Evolutionary conservation across 2,113 vertebrate genomes (phyloP).

Genomic region (Empidonax traillii): DNA sequence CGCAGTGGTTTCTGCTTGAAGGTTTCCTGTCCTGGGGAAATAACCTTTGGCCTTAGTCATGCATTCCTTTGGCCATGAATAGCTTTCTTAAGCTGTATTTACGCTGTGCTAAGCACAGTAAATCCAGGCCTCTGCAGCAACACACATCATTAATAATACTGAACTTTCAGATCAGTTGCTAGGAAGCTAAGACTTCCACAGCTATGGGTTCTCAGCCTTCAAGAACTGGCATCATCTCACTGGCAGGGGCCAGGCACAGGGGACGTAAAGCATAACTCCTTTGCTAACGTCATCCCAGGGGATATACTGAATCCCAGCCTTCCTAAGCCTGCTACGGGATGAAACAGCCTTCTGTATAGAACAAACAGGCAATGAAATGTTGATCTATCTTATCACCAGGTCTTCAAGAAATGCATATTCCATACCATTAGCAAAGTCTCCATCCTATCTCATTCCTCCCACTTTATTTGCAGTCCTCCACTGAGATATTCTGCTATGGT

Average conservation of each 20-base stretch:
- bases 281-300: neutral
- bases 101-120: neutral
- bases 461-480: neutral
- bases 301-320: neutral
- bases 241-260: neutral
- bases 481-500: neutral
- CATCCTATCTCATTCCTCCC: neutral
- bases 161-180: neutral
- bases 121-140: neutral
- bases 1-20: neutral
- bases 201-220: neutral
- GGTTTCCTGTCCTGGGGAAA: neutral
- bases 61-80: neutral
- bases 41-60: neutral
- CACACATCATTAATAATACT: neutral
- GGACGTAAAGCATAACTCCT: neutral
- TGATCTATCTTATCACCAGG: neutral
- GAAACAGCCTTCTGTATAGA: neutral
- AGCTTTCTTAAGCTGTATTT: neutral
- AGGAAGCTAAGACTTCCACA: neutral
- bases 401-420: neutral
- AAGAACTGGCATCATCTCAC: neutral
- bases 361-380: neutral
- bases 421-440: neutral
- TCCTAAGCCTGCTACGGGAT: neutral